phyloP scores from a whole-genome alignment of 2,888 invertebrate genomes.

The Piscicola geometra region DNA sequence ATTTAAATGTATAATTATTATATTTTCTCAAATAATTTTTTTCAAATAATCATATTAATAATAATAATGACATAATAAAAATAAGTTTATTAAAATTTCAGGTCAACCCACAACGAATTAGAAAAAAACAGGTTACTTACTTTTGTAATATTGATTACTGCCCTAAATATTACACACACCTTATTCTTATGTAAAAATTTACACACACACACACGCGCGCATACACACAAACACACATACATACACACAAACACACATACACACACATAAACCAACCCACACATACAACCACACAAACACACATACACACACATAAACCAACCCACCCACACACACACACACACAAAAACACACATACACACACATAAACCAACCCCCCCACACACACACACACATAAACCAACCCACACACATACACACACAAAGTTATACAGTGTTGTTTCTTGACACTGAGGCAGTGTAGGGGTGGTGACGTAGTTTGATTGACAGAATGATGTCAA shows the following conservation, averaged over 20 bases:
- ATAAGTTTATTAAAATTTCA: neutral
- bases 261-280: neutral
- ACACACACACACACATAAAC: conserved; percentile 10
- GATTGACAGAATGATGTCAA: too few relatives aligned
- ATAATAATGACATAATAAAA: too few relatives aligned
- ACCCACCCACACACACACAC: conserved; percentile 12
- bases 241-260: too few relatives aligned
- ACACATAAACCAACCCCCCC: neutral
- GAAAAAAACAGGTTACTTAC: conserved; percentile 26
- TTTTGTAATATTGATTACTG: too few relatives aligned
- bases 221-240: too few relatives aligned
- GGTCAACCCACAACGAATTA: conserved; percentile 33
- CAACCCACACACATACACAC: neutral
- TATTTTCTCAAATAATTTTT: too few relatives aligned
- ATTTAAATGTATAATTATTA: too few relatives aligned
- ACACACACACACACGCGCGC: too few relatives aligned
- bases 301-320: conserved; percentile 1
- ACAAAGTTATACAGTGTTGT: neutral
- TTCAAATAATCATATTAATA: too few relatives aligned
- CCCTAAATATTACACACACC: too few relatives aligned
- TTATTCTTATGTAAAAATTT: too few relatives aligned
- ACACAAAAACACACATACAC: conserved; percentile 5
- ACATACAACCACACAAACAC: neutral
- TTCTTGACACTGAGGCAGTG: neutral
- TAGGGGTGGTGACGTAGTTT: neutral